Percentiles rank a stretch among this genome's conserved stretches.
Conservation (phyloP, 2,888 invertebrate species). For the Cenopis cana region DNA sequence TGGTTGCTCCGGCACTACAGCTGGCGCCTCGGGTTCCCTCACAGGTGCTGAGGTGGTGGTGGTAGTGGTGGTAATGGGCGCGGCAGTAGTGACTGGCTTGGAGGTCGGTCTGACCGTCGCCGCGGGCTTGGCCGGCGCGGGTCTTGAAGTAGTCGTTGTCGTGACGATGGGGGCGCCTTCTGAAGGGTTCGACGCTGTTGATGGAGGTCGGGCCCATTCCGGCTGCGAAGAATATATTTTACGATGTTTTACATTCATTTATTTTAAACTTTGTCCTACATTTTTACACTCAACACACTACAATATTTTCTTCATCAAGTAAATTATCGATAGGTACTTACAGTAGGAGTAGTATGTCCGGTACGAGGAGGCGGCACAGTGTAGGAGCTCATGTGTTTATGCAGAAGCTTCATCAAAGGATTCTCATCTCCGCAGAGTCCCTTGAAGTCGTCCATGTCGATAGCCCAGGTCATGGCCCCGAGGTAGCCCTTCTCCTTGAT, state of each 20-base stretch:
- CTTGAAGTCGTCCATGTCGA: conserved; percentile 96
- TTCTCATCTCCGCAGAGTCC: conserved; percentile 93
- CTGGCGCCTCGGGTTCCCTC: conserved; percentile 36
- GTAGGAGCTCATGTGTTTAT: conserved; percentile 89
- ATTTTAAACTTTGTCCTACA: not conserved
- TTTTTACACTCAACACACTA: not conserved
- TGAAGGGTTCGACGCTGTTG: conserved; percentile 86
- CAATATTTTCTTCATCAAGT: no score
- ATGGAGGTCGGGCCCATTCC: conserved; percentile 92
- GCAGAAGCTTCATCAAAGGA: conserved; percentile 89
- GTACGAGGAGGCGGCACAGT: conserved; percentile 88
- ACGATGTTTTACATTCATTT: not conserved
- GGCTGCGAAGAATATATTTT: conserved; percentile 82
- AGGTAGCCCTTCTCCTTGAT: conserved; percentile 91
- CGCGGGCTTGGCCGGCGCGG: conserved; percentile 54
- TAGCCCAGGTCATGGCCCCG: conserved; percentile 97
- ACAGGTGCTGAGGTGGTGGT: conserved; percentile 40
- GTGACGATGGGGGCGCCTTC: conserved; percentile 70
- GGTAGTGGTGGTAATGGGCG: conserved; percentile 49
- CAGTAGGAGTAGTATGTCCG: conserved; percentile 87
- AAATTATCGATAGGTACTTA: conserved; percentile 66
- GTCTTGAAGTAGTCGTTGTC: conserved; percentile 54
- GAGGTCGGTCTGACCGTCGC: conserved; percentile 46
- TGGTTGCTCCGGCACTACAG: conserved; percentile 53
- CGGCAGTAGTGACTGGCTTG: conserved; percentile 50